These are phyloP conservation scores for Tiaroga cobitis DNA, from an alignment of 2,797 vertebrate species.

Conservation along the genomic window DNA sequence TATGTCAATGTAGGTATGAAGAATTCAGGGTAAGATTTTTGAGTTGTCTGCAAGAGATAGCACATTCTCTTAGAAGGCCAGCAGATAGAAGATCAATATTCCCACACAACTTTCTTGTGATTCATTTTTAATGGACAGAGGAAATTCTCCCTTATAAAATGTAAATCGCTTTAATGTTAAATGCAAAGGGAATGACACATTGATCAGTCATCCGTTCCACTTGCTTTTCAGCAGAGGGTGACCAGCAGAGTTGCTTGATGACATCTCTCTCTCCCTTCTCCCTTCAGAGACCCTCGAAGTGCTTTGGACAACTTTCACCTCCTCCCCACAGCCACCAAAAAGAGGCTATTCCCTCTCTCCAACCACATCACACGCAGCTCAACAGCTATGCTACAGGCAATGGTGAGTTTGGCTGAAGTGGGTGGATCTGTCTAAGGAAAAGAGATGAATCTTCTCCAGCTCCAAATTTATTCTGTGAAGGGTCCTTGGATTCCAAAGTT, in stretches of 20 bases:
- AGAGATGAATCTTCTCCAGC: slow-evolving; percentile 47
- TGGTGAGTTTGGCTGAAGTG: slow-evolving; percentile 45
- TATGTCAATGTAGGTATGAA: slow-evolving; percentile 58
- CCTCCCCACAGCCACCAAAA: slow-evolving; percentile 45
- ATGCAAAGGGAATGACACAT: slow-evolving; percentile 67
- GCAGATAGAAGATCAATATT: slow-evolving; percentile 69
- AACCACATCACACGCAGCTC: slow-evolving; percentile 12
- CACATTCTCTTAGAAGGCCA: slow-evolving; percentile 66
- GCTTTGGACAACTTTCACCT: slow-evolving; percentile 48
- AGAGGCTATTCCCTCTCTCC: slow-evolving; percentile 39
- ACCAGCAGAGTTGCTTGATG: slow-evolving; percentile 57
- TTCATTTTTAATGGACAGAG: slow-evolving; percentile 73
- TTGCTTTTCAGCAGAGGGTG: slow-evolving; percentile 56
- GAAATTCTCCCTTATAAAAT: slow-evolving; percentile 69
- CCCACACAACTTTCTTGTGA: slow-evolving; percentile 67
- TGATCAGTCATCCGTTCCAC: slow-evolving; percentile 68
- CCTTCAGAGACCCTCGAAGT: slow-evolving; percentile 55
- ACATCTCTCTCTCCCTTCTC: slow-evolving; percentile 55
- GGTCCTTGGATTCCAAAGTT: slow-evolving; percentile 30
- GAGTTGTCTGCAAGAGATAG: slow-evolving; percentile 64
- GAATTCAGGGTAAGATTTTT: slow-evolving; percentile 61
- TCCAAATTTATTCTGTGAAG: slow-evolving; percentile 40
- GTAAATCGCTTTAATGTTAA: slow-evolving; percentile 73
- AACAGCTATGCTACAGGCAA: slow-evolving; percentile 21
- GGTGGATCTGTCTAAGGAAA: slow-evolving; percentile 50